Conservation (phyloP, 1,140 invertebrate genomes). For the Semibalanus balanoides region DNA sequence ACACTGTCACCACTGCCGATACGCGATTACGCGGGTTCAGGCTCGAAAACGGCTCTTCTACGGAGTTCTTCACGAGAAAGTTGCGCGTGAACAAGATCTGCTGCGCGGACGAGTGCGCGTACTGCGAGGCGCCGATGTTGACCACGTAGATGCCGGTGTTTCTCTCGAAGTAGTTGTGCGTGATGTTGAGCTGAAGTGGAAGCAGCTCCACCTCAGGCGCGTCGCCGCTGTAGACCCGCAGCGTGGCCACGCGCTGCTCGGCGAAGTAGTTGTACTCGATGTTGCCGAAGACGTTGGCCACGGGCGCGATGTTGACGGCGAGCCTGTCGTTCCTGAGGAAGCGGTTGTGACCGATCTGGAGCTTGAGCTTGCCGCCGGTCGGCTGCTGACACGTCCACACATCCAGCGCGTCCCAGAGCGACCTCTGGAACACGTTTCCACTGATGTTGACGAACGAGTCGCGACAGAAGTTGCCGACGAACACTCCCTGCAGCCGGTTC, state of each 20-base stretch:
- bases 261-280: constrained; percentile 81
- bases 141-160: constrained; percentile 78
- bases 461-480: constrained; percentile 46
- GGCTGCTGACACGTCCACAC: constrained; percentile 46
- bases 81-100: constrained; percentile 74
- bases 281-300: constrained; percentile 58
- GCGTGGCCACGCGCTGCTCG: constrained; percentile 62
- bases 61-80: constrained; percentile 67
- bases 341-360: constrained; percentile 59
- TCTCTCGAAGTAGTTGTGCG: constrained; percentile 73
- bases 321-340: constrained; percentile 62
- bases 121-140: constrained; percentile 44
- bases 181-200: constrained; percentile 55
- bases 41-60: constrained; percentile 66
- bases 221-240: constrained; percentile 79
- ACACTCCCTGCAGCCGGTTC: constrained; percentile 66
- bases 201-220: constrained; percentile 45
- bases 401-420: constrained; percentile 55
- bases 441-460: constrained; percentile 61
- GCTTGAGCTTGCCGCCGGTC: constrained; percentile 35
- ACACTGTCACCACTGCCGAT: constrained; percentile 75
- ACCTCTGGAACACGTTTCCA: constrained; percentile 65
- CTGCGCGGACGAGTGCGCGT: constrained; percentile 37
- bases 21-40: constrained; percentile 74
- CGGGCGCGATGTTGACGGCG: constrained; percentile 65